Base-by-base conservation (phyloP, 2,113 vertebrate genomes). In the Pterocles gutturalis region DNA sequence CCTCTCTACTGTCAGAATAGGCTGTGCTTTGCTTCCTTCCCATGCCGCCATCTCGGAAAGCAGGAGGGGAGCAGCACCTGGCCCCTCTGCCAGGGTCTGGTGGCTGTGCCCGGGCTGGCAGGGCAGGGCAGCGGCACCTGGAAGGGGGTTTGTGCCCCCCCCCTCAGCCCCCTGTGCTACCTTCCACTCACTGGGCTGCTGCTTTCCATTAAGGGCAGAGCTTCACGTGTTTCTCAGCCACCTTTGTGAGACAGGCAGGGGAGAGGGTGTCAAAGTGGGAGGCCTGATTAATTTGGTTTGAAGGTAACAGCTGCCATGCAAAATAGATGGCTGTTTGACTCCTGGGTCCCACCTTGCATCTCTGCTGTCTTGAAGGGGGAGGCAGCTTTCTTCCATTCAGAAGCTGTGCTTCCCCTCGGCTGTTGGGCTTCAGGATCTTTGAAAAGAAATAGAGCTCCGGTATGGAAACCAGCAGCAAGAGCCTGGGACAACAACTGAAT, bases 161-260 rank as follows among this genome's bases (percentile, higher is more conserved):
- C 18, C 34, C 11, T 31, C 20, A 4, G 11, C 5, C 15, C 17
- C 24, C 0, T 0, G 1, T 0, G 1, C 26, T 3, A 3, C 28
- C 64, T 34, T 51, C 21, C 2, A 7, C 9, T 69, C 48, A 22
- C 54, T n/a, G 41, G 34, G 36, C 34, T 85, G 45, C 62, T 2
- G 0, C 65, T 29, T 93, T 65, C 45, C 25, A 24, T 48, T 31
- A n/a, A 54, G 71, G 17, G 15, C 54, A 70, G 51, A 80, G 17
- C 1, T 2, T 9, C 76, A 34, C 2, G 1, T 58, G 55, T 77
- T 94, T 90, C 90, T 88, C 45, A 84, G 48, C 4, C 46, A 48
- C 46, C 33, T 62, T 80, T 4, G 5, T 49, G 38, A 51, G 83
- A 73, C 0, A 65, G 31, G 18, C 34, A 57, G 8, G 10, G 48